phyloP scores from a whole-genome alignment of 2,797 vertebrate species.

The Spondyliosoma cantharus region DNA sequence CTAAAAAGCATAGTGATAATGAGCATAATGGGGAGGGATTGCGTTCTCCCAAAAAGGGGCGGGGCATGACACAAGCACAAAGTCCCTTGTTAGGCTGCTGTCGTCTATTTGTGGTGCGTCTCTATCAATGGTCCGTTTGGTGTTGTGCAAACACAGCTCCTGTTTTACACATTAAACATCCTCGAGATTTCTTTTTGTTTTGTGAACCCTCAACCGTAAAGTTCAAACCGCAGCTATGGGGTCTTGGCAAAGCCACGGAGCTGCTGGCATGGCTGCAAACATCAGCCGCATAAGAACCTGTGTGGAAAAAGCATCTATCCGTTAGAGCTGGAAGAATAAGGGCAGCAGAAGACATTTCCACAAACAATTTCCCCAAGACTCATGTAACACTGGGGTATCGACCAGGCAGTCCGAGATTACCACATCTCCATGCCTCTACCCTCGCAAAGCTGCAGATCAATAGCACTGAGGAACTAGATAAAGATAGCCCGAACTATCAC shows the following conservation, averaged over 20 bases:
- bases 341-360: conserved; percentile 39
- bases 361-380: conserved; percentile 53
- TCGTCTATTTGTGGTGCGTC: background rate
- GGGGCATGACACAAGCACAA: too few species aligned
- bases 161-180: too few species aligned
- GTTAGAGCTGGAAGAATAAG: conserved; percentile 30
- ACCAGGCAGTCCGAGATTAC: conserved; percentile 54
- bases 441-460: conserved; percentile 61
- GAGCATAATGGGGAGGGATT: too few species aligned
- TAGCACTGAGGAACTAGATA: conserved; percentile 61
- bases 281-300: background rate
- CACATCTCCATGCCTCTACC: conserved; percentile 42
- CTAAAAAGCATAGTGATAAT: too few species aligned
- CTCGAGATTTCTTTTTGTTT: background rate
- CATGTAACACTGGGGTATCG: conserved; percentile 40
- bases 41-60: too few species aligned
- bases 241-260: background rate
- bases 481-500: conserved; percentile 61
- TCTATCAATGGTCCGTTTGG: background rate
- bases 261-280: too few species aligned
- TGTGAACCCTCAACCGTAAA: background rate
- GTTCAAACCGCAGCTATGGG: too few species aligned
- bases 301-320: background rate
- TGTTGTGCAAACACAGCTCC: too few species aligned
- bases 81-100: too few species aligned